Evolutionary conservation across 1,140 invertebrate genomes (phyloP), one percentile per base, ranked within the genome.

Genomic region (Triops longicaudatus): DNA sequence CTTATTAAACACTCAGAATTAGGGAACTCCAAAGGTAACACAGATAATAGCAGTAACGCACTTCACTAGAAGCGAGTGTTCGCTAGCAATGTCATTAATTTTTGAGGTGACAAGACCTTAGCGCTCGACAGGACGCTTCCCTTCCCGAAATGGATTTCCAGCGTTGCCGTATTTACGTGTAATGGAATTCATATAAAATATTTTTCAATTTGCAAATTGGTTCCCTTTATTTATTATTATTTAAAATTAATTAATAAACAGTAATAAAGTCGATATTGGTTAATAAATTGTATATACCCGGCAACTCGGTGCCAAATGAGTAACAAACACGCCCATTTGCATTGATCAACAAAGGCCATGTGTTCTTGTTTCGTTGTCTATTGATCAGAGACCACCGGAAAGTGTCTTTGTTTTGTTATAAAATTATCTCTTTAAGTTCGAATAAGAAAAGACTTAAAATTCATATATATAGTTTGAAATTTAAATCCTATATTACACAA

Each of bases 71-170:
- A 10, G 14, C 17, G 10, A n/a, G 50, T 63, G 14, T 6, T 63
- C 5, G 17, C n/a, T 5, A 22, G n/a, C 50, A 63, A 63, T 22
- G 50, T 22, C 50, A 63, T 63, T 63, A 63, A 63, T 63, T 63
- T 63, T 12, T 1, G 50, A 22, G 17, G 50, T 63, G 50, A 63
- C 50, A 63, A 63, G 50, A n/a, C 50, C 50, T 63, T 4, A 63
- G 50, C 50, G 50, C 50, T 63, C 22, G 50, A 63, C 50, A 63
- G n/a, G 50, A 63, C 50, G 50, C 50, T 63, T 63, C 50, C 50
- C 50, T 63, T 63, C 50, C 50, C 50, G 50, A 63, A 63, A 63
- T 63, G 50, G 50, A 63, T 63, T 63, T 63, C 22, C 50, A 63
- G 14, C 50, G 50, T 63, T 63, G 50, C 50, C 50, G 22, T 63